phyloP scores from a whole-genome alignment of 1,140 invertebrate species.

The Pachyrhynchus sulphureomaculatus region DNA sequence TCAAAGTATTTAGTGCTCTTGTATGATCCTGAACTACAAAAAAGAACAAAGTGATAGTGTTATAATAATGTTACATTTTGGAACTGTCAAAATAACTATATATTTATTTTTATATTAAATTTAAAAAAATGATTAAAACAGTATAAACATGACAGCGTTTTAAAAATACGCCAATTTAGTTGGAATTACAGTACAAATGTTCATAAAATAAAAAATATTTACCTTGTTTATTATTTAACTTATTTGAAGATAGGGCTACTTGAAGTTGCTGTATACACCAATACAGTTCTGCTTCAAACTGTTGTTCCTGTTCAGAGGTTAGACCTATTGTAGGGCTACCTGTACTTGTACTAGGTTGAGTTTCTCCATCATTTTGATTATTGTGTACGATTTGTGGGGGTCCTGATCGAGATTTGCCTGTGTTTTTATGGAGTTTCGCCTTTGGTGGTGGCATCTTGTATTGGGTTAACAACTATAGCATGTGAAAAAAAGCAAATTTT shows the following conservation, averaged over 20 bases:
- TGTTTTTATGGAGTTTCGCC: conserved; percentile 27
- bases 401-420: conserved; percentile 14
- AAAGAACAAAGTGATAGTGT: conserved; percentile 15
- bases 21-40: conserved; percentile 60
- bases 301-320: conserved; percentile 43
- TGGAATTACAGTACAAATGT: not conserved
- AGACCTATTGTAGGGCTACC: not conserved
- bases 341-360: not conserved
- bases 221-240: conserved; percentile 65
- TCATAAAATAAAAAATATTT: conserved; percentile 25
- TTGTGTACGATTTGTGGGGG: not conserved
- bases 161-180: too few species aligned
- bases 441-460: conserved; percentile 31
- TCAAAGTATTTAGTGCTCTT: conserved; percentile 65
- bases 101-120: not conserved
- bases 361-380: not conserved
- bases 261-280: conserved; percentile 77
- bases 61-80: not conserved
- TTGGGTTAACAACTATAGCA: too few species aligned
- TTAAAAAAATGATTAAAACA: too few species aligned
- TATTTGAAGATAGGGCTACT: conserved; percentile 57
- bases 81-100: not conserved
- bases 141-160: too few species aligned
- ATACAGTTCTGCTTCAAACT: conserved; percentile 71
- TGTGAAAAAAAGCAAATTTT: too few species aligned